Evolutionary conservation across 2,113 vertebrate species (phyloP), one percentile per base, ranked within the genome.

Genomic region (Delphinapterus leucas): DNA sequence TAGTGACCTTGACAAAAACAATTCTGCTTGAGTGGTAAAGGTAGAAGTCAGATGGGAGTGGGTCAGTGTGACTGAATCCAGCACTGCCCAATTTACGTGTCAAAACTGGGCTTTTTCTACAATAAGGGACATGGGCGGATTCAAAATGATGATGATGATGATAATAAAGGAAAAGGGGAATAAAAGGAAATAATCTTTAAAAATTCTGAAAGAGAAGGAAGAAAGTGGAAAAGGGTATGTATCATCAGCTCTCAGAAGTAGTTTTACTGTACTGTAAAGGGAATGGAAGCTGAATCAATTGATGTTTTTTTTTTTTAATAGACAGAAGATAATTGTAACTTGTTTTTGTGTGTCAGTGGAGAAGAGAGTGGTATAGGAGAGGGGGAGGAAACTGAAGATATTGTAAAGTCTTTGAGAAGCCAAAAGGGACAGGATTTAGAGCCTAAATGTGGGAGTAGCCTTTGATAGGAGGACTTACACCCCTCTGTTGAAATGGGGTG

Each of bases 401-500:
- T 0, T 88, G 23, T 79, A 65, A 68, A 63, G 47, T 58, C 82
- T 82, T 85, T 67, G 80, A 83, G 80, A 95, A 92, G 31, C 44
- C 68, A 82, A 67, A 91, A 81, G 41, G 36, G 15, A 87, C 79
- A 31, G 67, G 33, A 87, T 80, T 70, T 90, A 81, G 38, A 95
- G 26, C 47, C 17, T 74, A 21, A 79, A 83, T 25, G 13, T 77
- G 58, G 73, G 53, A 74, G 18, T 94, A 47, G 26, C n/a, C 63
- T 95, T 93, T 92, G 38, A 68, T 70, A 81, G 61, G 20, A 96
- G 20, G 31, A 86, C 76, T 76, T 83, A 60, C 33, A 1, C 31
- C 3, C 61, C 53, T 86, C 15, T 94, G 41, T 92, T 97, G 74
- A 84, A 96, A 76, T 92, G 80, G 9, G 38, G 26, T 95, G 14